Base-by-base conservation (phyloP, 2,888 invertebrate genomes). In the Panzeria rudis region DNA sequence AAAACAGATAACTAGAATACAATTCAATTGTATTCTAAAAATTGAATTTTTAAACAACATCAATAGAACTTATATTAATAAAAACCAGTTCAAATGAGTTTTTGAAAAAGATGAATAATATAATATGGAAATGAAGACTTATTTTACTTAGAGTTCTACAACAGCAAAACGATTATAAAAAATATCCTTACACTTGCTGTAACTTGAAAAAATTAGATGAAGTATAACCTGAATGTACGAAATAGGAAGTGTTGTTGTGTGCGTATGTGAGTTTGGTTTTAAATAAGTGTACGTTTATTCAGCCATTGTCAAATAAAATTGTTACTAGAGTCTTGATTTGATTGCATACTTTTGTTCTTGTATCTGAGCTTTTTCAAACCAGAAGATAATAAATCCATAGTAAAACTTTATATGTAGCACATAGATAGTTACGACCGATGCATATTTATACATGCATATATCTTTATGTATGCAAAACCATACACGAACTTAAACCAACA, bases 241-340 rank as follows among this genome's bases (percentile, higher is more conserved):
- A n/a, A n/a, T 2, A 17, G 20, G 3, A 56, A 15, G 17, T 69
- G 3, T 47, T 15, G 6, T 13, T 17, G 11, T 62, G 11, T 50
- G 0, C 8, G 20, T 47, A 5, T 41, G 0, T 41, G 11, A 66
- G 2, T 32, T 41, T 38, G 41, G 64, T 11, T 15, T 15, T 32
- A 52, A 29, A 56, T 15, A 17, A n/a, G n/a, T 41, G 13, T 52
- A 56, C 32, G 17, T 76, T 56, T 64, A 69, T 54, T 29, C 62
- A 47, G 8, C n/a, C 32, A 44, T 61, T 73, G 61, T 69, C 29
- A n/a, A 47, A 66, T 11, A 66, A 76, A 64, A 64, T 75, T 71
- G 35, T 76, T 62, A 69, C 62, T 72, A 35, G 69, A 62, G 76
- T 76, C 76, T 61, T 80, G 76, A 80, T 77, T 80, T 84, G 76